Evolutionary conservation across 2,888 invertebrate genomes (phyloP).

Genomic region (Acholoe squamosa): DNA sequence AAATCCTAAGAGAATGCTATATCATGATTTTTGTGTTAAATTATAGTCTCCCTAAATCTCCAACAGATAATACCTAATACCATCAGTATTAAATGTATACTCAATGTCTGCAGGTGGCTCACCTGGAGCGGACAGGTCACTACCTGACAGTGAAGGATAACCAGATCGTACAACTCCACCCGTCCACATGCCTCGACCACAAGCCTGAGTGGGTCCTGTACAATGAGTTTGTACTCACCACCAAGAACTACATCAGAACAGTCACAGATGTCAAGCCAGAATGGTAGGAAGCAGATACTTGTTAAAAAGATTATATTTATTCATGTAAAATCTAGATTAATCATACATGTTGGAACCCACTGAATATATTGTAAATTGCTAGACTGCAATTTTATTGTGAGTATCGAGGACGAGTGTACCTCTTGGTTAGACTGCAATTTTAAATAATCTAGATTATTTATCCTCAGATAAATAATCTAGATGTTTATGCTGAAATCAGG

Average conservation of each 20-base stretch:
- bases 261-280: conserved; percentile 98
- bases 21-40: background rate
- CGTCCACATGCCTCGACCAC: conserved; percentile 99
- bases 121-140: conserved; percentile 98
- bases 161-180: conserved; percentile 99
- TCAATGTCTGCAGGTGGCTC: conserved; percentile 90
- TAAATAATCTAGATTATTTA: too few relatives aligned
- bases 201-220: conserved; percentile 99
- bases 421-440: too few relatives aligned
- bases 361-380: too few relatives aligned
- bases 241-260: conserved; percentile 99
- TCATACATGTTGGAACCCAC: too few relatives aligned
- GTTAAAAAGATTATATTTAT: too few relatives aligned
- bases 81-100: too few relatives aligned
- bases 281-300: conserved; percentile 86
- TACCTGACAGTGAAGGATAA: conserved; percentile 99
- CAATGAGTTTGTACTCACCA: conserved; percentile 99
- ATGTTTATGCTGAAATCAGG: too few relatives aligned
- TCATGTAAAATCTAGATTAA: too few relatives aligned
- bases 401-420: too few relatives aligned
- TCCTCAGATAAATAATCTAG: too few relatives aligned
- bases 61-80: background rate
- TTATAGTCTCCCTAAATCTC: background rate
- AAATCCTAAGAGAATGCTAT: too few relatives aligned
- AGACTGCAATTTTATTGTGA: too few relatives aligned